Evolutionary conservation across 2,113 vertebrate species (phyloP).

Genomic region (Cinclus cinclus): DNA sequence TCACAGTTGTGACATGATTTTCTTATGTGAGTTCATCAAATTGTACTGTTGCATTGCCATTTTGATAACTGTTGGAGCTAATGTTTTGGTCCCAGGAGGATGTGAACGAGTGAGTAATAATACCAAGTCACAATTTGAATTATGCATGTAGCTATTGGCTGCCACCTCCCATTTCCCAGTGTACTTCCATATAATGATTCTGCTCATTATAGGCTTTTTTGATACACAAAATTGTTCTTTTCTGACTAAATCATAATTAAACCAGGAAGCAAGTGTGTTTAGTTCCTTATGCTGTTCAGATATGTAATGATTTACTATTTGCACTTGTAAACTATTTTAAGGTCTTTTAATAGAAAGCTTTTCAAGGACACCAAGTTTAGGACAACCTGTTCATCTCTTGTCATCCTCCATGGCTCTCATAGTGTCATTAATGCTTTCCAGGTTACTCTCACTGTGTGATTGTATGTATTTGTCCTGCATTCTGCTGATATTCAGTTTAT

Average conservation of each 20-base stretch:
- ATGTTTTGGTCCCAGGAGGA: constrained; percentile 38
- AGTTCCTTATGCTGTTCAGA: background rate
- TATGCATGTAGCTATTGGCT: constrained; percentile 18
- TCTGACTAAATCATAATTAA: constrained; percentile 26
- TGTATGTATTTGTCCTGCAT: background rate
- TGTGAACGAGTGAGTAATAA: constrained; percentile 52
- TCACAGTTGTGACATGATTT: constrained; percentile 47
- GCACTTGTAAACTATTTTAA: background rate
- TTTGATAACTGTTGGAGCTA: background rate
- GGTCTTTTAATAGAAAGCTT: background rate
- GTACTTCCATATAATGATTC: constrained; percentile 10
- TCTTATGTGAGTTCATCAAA: constrained; percentile 51
- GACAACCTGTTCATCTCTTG: background rate
- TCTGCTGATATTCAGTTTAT: background rate
- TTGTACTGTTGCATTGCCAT: constrained; percentile 25
- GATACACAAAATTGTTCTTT: constrained; percentile 13
- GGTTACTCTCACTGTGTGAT: background rate
- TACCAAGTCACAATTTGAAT: constrained; percentile 18
- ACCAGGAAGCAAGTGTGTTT: constrained; percentile 3
- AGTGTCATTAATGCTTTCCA: background rate
- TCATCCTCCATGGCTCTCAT: background rate
- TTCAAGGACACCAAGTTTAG: background rate
- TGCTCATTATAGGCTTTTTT: constrained; percentile 37
- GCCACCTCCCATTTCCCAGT: background rate
- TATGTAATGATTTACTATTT: constrained; percentile 8